Percentiles rank a stretch among this genome's conserved stretches.
These are phyloP conservation scores for Thripadectes ignobilis DNA, from an alignment of 2,797 vertebrate genomes.

Conservation along the genomic window DNA sequence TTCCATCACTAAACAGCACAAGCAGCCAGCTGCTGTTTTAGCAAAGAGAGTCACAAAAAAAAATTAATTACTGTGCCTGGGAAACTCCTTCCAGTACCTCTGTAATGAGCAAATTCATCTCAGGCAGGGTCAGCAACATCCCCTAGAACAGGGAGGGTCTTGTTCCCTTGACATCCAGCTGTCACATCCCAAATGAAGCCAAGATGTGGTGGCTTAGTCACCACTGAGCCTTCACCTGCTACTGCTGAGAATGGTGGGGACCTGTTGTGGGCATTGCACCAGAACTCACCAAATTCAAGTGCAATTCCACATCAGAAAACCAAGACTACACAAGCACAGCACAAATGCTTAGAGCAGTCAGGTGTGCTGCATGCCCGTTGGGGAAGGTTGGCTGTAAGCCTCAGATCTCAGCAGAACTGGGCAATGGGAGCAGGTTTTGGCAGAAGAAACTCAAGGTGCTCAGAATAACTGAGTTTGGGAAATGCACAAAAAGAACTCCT, in stretches of 20 bases:
- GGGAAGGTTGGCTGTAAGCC: not conserved
- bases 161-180: not conserved
- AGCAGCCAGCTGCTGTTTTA: conserved; percentile 33
- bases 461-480: not conserved
- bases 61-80: not conserved
- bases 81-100: not conserved
- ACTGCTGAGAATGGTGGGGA: not conserved
- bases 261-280: not conserved
- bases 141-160: not conserved
- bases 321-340: not conserved
- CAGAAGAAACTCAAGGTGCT: not conserved
- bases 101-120: not conserved
- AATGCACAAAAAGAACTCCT: not conserved
- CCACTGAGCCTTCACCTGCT: not conserved
- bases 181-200: not conserved
- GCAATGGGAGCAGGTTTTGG: not conserved
- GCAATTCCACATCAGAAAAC: not conserved
- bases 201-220: not conserved
- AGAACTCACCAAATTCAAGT: not conserved
- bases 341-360: not conserved
- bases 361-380: not conserved
- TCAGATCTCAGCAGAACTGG: not conserved
- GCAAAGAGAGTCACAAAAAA: not conserved
- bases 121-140: not conserved
- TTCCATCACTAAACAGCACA: conserved; percentile 15